Percentiles rank a stretch among this genome's conserved stretches.
Evolutionary conservation across 2,888 invertebrate genomes (phyloP).

Genomic region (Phyto melanocephala): DNA sequence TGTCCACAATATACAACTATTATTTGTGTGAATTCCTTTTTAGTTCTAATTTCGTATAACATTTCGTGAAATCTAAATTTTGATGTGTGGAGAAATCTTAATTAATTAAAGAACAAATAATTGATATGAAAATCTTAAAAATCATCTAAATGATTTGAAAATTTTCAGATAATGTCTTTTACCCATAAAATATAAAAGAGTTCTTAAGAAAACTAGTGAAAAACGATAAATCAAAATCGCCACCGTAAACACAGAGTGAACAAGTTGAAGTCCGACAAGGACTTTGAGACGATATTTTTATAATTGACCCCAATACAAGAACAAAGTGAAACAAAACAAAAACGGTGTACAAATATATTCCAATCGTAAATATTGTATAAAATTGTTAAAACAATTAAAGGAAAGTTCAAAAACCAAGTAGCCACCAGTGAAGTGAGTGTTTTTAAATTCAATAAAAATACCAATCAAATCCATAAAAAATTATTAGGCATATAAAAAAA

Average conservation of each 20-base stretch:
- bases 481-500: conserved; percentile 14
- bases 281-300: conserved; percentile 29
- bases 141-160: conserved; percentile 35
- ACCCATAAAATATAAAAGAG: background rate
- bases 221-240: background rate
- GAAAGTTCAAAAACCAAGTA: conserved; percentile 71
- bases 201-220: background rate
- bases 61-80: conserved; percentile 48
- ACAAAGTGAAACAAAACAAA: conserved; percentile 38
- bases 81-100: conserved; percentile 48
- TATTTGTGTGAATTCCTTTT: conserved; percentile 16
- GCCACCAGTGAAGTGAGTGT: conserved; percentile 75
- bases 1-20: conserved; percentile 3
- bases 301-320: conserved; percentile 58
- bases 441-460: conserved; percentile 62
- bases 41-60: conserved; percentile 45
- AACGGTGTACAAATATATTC: conserved; percentile 10
- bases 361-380: background rate
- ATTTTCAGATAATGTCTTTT: conserved; percentile 21
- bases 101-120: conserved; percentile 38
- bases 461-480: conserved; percentile 7
- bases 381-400: conserved; percentile 57
- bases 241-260: background rate
- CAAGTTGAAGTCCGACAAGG: conserved; percentile 6
- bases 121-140: conserved; percentile 33